Base-by-base conservation (phyloP, 1,140 invertebrate genomes). In the Drosophila punjabiensis region DNA sequence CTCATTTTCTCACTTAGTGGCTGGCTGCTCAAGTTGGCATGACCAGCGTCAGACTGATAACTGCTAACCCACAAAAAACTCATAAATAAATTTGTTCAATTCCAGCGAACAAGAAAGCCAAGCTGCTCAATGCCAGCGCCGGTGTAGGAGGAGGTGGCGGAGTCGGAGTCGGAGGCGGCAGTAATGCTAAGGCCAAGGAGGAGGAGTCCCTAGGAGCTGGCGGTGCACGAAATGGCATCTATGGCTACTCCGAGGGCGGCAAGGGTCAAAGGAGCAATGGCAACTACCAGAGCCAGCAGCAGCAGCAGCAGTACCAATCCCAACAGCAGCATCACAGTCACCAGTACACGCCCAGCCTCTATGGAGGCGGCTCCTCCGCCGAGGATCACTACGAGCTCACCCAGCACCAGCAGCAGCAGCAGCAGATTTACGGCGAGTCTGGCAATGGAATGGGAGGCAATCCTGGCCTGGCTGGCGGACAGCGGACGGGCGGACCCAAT, bases 401-500 rank as follows among this genome's bases (percentile, higher is more conserved):
- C 24, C 71, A 74, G 62, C 91, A 92, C 52, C 89, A 92, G 32
- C 59, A 76, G 37, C 85, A 79, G 30, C 88, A 90, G 35, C 86
- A 79, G 30, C 76, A 75, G 63, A 78, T 82, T 32, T 77, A 77
- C 58, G 82, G 87, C 14, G 87, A 73, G 20, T 35, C 43, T 13
- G 69, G 69, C 3, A 55, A 58, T 6, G 48, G 52, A 0, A 4
- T 33, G 48, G 48, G 28, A 0, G 61, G 32, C 52, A 33, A 53
- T 24, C 75, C 81, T 18, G 32, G 55, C 52, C 6, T 32, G 35
- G 16, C 14, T 0, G 28, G 28, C 28, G 66, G 81, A 28, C 68
- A 56, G 18, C 82, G 93, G 14, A 69, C 93, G 67, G 94, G 93
- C 78, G 94, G 93, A 55, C 95, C 94, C 75, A 95, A 96, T 94